A percentile compares a stretch with the other conserved stretches of the same genome.
phyloP scores from a whole-genome alignment of 2,113 vertebrate genomes.

The Pampusana beccarii region DNA sequence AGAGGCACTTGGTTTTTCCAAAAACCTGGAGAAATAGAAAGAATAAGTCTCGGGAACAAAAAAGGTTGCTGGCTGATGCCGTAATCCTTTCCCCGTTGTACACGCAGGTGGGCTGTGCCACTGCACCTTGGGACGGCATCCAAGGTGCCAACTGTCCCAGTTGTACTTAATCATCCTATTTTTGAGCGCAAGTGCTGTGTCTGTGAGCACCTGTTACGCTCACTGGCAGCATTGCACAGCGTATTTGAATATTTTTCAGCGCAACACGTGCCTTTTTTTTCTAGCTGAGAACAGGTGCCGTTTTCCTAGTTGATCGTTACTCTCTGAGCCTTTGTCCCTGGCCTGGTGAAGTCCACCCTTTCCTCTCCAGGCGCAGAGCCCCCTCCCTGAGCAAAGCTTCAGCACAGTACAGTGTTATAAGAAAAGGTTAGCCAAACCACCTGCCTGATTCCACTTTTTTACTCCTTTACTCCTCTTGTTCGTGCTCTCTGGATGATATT shows the following conservation, averaged over 20 bases:
- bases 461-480: slow-evolving; percentile 90
- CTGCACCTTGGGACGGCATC: background rate
- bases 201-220: background rate
- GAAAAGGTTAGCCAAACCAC: slow-evolving; percentile 70
- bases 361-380: background rate
- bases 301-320: accelerated
- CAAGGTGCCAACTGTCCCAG: too few species aligned
- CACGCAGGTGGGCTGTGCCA: background rate
- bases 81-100: too few species aligned
- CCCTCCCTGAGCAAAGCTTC: background rate
- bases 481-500: slow-evolving; percentile 84
- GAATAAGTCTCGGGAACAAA: background rate
- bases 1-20: background rate
- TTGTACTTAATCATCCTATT: background rate
- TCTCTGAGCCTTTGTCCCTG: accelerated
- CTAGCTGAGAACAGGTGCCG: background rate
- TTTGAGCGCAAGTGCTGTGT: background rate
- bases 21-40: background rate
- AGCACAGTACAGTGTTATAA: slow-evolving; percentile 32
- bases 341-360: background rate
- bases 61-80: background rate
- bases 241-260: background rate
- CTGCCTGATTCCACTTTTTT: slow-evolving; percentile 90
- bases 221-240: background rate
- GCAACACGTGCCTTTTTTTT: background rate